A percentile compares a stretch with the other conserved stretches of the same genome.
These are phyloP conservation scores for Bunonema sp. DNA, from an alignment of 2,888 invertebrate genomes.

Conservation along the genomic window DNA sequence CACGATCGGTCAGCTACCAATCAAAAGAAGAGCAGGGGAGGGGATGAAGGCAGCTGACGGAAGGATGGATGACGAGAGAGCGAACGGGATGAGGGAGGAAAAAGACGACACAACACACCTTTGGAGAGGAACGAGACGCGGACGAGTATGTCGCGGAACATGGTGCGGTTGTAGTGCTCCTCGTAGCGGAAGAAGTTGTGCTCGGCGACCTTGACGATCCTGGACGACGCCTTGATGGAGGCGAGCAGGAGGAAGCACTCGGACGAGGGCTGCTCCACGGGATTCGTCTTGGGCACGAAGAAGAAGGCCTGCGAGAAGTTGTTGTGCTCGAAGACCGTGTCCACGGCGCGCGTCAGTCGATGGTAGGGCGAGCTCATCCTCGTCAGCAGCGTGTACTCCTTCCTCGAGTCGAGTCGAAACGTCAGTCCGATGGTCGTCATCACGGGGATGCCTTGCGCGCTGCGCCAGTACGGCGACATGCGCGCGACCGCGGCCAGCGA, in stretches of 20 bases:
- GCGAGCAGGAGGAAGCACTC: constrained; percentile 39
- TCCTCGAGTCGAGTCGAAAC: constrained; percentile 60
- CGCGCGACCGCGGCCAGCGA: constrained; percentile 37
- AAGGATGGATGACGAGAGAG: not conserved
- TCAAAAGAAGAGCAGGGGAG: not conserved
- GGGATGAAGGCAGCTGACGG: not conserved
- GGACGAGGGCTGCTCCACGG: constrained; percentile 3
- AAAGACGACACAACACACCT: constrained; percentile 7
- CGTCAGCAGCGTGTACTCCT: constrained; percentile 62
- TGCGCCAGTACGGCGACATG: constrained; percentile 35
- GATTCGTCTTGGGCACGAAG: constrained; percentile 23
- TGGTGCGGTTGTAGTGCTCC: constrained; percentile 4
- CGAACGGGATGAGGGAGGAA: not conserved
- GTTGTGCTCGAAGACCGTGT: constrained; percentile 14
- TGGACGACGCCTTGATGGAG: constrained; percentile 19
- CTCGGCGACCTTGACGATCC: too few species aligned
- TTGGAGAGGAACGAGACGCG: constrained; percentile 13
- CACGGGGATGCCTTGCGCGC: constrained; percentile 54
- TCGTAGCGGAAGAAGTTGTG: constrained; percentile 36
- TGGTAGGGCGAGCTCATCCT: constrained; percentile 65
- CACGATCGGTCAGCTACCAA: too few species aligned
- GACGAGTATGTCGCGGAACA: constrained; percentile 7
- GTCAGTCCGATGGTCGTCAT: constrained; percentile 67
- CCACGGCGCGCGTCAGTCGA: constrained; percentile 15
- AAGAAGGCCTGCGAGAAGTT: constrained; percentile 21